phyloP scores from a whole-genome alignment of 2,113 vertebrate genomes.

The Burhinus bistriatus region DNA sequence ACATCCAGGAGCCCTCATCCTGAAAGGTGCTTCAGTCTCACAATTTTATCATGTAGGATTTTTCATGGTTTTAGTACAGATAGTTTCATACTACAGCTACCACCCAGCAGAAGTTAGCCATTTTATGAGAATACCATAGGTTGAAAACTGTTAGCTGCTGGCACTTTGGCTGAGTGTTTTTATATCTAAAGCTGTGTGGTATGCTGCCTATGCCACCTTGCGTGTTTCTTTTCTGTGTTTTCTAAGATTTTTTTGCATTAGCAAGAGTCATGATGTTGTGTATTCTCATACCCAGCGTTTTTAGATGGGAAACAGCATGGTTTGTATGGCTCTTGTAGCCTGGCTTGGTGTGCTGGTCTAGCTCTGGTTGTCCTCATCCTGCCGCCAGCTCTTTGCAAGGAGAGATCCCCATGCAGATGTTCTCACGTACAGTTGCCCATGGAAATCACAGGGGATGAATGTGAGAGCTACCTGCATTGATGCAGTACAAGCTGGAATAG shows the following conservation, averaged over 20 bases:
- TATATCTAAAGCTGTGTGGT: background rate
- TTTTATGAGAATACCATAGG: background rate
- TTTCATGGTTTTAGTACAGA: background rate
- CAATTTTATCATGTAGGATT: background rate
- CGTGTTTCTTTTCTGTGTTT: background rate
- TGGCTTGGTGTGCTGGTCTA: background rate
- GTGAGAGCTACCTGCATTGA: background rate
- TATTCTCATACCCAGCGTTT: background rate
- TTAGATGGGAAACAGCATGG: background rate
- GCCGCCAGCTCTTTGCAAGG: accelerated
- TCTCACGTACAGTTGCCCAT: background rate
- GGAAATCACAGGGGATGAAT: background rate
- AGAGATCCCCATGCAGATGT: background rate
- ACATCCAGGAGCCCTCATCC: background rate
- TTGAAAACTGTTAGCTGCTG: background rate
- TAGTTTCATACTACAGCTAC: background rate
- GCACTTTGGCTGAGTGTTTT: background rate
- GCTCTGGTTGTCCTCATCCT: background rate
- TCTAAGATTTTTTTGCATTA: background rate
- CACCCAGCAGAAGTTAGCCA: background rate
- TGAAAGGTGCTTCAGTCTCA: background rate
- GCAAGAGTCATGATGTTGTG: background rate
- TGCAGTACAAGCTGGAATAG: background rate
- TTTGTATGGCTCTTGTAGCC: background rate
- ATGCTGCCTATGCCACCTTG: accelerated